Conservation (phyloP, 2,888 invertebrate genomes). For the Acleris sparsana region DNA sequence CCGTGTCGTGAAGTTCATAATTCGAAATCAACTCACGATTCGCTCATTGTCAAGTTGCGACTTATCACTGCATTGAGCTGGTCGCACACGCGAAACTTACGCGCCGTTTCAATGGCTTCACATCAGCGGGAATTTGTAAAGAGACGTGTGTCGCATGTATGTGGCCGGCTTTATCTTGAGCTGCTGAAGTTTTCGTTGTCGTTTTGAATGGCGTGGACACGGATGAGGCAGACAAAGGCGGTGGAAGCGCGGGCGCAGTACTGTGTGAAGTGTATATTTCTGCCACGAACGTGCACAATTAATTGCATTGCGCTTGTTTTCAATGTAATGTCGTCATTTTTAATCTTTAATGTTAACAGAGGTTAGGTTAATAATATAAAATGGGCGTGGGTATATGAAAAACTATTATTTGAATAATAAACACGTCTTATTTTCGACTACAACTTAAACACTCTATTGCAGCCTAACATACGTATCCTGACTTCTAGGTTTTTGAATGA, state of each 20-base stretch:
- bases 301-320: too few species aligned
- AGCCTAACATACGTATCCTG: too few species aligned
- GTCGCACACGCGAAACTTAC: conserved; percentile 73
- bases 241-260: conserved; percentile 10
- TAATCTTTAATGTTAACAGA: too few species aligned
- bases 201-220: conserved; percentile 32
- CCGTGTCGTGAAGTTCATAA: conserved; percentile 43
- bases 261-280: conserved; percentile 2
- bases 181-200: conserved; percentile 60
- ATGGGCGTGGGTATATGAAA: too few species aligned
- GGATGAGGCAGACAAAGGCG: conserved; percentile 33
- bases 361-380: too few species aligned
- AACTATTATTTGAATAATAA: too few species aligned
- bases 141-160: conserved; percentile 78
- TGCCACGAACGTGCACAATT: not conserved
- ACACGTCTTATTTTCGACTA: too few species aligned
- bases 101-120: conserved; percentile 72
- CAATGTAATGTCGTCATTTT: too few species aligned
- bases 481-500: too few species aligned
- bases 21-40: conserved; percentile 62
- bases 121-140: conserved; percentile 79
- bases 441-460: too few species aligned
- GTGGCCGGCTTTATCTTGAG: conserved; percentile 71
- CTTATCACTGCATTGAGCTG: conserved; percentile 72
- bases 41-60: conserved; percentile 64